Evolutionary conservation across 2,113 vertebrate species (phyloP).

Genomic region (Vidua chalybeata): DNA sequence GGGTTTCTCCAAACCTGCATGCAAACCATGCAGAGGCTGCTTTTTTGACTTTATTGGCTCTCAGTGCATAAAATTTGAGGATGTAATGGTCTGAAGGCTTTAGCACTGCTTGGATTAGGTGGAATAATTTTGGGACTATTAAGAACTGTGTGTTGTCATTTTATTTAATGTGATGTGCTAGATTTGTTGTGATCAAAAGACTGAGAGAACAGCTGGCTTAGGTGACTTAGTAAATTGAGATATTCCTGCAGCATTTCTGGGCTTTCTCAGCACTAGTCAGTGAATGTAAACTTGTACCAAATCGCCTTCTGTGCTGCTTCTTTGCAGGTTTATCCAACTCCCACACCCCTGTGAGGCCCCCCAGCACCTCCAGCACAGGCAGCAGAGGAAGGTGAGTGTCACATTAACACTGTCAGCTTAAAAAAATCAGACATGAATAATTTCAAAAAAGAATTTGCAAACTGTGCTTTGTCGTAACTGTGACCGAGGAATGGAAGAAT

Average conservation of each 20-base stretch:
- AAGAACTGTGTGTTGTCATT: neutral
- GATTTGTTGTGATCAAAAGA: neutral
- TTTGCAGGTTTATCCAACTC: slow-evolving; percentile 90
- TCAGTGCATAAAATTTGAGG: neutral
- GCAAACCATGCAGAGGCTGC: neutral
- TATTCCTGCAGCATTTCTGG: neutral
- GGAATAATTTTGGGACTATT: neutral
- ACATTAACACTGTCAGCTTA: neutral
- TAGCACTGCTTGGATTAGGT: neutral
- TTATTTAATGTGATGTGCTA: neutral
- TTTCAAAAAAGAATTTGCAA: neutral
- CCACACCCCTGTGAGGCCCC: slow-evolving; percentile 93
- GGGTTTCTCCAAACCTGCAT: neutral
- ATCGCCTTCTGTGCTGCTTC: neutral
- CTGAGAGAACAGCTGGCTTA: neutral
- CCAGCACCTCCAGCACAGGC: slow-evolving; percentile 96
- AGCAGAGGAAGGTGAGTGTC: slow-evolving; percentile 91
- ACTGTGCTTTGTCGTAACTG: neutral
- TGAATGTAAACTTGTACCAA: neutral
- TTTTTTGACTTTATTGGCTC: neutral
- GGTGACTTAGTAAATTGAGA: neutral
- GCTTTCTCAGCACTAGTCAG: neutral
- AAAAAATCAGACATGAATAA: neutral
- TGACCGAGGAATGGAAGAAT: neutral
- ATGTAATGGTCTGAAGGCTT: neutral